Evolutionary conservation across 2,888 invertebrate species (phyloP).

Genomic region (Odiellus spinosus): DNA sequence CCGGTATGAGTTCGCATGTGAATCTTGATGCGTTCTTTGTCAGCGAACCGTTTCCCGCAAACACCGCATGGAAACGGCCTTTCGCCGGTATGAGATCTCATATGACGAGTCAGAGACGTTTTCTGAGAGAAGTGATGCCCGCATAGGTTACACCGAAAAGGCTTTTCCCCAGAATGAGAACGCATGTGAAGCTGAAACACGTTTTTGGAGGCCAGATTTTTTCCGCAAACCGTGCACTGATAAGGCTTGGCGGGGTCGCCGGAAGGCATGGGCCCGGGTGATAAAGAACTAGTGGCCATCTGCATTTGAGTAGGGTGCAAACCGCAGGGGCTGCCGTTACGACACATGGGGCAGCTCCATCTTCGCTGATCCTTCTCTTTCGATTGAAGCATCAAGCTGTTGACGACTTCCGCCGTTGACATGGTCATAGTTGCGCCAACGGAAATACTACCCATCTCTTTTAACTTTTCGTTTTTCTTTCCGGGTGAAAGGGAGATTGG

Average conservation of each 20-base stretch:
- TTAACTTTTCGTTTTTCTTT: no score
- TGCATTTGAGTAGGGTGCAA: constrained; percentile 14
- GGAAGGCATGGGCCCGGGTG: constrained; percentile 16
- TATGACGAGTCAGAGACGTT: constrained; percentile 56
- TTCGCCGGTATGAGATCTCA: constrained; percentile 34
- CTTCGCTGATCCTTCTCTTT: constrained; percentile 1
- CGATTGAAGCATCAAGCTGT: not conserved
- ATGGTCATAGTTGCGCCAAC: no score
- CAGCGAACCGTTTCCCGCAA: constrained; percentile 21
- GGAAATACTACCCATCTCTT: no score
- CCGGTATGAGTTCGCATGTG: constrained; percentile 23
- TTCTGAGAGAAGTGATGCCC: constrained; percentile 57
- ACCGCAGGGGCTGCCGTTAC: constrained; percentile 17
- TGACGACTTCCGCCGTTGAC: no score
- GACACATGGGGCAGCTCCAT: constrained; percentile 14
- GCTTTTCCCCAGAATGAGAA: constrained; percentile 53
- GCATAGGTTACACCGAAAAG: constrained; percentile 51
- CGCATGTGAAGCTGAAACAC: constrained; percentile 39
- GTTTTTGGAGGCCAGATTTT: constrained; percentile 21
- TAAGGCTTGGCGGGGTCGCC: constrained; percentile 21
- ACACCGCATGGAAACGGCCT: constrained; percentile 22
- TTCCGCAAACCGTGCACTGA: constrained; percentile 19
- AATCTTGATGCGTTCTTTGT: constrained; percentile 22
- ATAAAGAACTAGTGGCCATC: constrained; percentile 1
- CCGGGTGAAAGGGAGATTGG: no score